Conservation (phyloP, 2,888 invertebrate genomes). For the Epicampocera succincta region DNA sequence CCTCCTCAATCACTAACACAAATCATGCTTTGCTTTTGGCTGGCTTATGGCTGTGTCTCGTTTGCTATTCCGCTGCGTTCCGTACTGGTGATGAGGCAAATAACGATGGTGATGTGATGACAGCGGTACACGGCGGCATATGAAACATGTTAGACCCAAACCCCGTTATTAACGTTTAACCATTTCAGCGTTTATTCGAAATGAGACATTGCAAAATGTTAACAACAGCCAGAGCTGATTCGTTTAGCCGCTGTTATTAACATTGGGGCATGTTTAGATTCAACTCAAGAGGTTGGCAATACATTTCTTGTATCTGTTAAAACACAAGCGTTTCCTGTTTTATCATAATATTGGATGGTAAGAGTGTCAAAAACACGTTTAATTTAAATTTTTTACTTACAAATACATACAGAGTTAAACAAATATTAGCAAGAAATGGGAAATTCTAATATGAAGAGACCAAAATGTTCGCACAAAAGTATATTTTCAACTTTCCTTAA, state of each 20-base stretch:
- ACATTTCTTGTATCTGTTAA: not conserved
- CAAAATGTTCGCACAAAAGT: too few species aligned
- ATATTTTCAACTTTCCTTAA: too few species aligned
- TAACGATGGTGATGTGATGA: slow-evolving; percentile 39
- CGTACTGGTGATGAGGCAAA: slow-evolving; percentile 16
- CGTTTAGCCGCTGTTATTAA: not conserved
- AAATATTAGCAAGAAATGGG: too few species aligned
- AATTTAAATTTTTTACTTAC: slow-evolving; percentile 5
- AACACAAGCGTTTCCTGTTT: not conserved
- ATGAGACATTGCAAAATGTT: not conserved
- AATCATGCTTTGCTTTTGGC: slow-evolving; percentile 18
- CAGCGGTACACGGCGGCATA: not conserved
- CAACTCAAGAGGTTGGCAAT: slow-evolving; percentile 24
- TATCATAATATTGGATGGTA: slow-evolving; percentile 14
- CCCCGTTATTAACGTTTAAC: slow-evolving; percentile 11
- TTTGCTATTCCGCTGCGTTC: not conserved
- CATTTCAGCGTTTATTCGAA: not conserved
- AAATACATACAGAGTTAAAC: too few species aligned
- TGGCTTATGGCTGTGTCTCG: slow-evolving; percentile 8
- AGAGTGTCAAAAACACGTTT: slow-evolving; percentile 8
- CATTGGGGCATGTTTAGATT: not conserved
- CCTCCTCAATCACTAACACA: slow-evolving; percentile 14
- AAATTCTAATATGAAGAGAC: too few species aligned
- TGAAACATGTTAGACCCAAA: slow-evolving; percentile 23
- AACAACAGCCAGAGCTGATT: not conserved